phyloP scores from a whole-genome alignment of 92 coral and sea anemone genomes.

The Paramuricea clavata region DNA sequence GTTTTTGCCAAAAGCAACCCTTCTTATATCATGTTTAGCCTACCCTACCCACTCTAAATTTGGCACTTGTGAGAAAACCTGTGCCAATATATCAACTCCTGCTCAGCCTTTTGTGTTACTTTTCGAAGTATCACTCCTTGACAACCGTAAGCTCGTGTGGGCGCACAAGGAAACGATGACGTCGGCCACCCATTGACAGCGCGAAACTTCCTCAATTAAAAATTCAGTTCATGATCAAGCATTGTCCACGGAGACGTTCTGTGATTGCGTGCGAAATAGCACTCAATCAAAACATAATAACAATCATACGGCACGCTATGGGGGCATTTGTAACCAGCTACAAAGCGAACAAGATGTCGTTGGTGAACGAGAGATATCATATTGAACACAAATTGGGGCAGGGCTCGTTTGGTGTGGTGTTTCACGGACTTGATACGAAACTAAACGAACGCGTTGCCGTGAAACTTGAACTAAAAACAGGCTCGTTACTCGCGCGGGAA shows the following conservation, averaged over 20 bases:
- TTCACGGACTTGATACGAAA: conserved; percentile 62
- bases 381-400: conserved; percentile 68
- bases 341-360: conserved; percentile 43
- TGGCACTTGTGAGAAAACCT: too few species aligned
- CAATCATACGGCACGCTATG: conserved; percentile 1
- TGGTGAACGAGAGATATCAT: conserved; percentile 67
- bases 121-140: conserved; percentile 9
- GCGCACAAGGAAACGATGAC: background rate
- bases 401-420: conserved; percentile 82
- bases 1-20: too few species aligned
- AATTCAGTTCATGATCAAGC: background rate
- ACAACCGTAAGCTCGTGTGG: background rate
- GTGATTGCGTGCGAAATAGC: conserved; percentile 7
- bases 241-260: background rate
- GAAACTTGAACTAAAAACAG: conserved; percentile 66
- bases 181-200: background rate
- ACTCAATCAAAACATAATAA: background rate
- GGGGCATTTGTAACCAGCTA: conserved; percentile 25
- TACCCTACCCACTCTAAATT: too few species aligned
- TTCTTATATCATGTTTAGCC: too few species aligned
- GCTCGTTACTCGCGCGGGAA: conserved; percentile 70
- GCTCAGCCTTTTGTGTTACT: background rate
- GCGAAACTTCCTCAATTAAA: conserved; percentile 2
- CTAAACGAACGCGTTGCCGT: conserved; percentile 73
- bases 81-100: too few species aligned